phyloP scores from a whole-genome alignment of 2,113 vertebrate species.

The Cathartes aura region DNA sequence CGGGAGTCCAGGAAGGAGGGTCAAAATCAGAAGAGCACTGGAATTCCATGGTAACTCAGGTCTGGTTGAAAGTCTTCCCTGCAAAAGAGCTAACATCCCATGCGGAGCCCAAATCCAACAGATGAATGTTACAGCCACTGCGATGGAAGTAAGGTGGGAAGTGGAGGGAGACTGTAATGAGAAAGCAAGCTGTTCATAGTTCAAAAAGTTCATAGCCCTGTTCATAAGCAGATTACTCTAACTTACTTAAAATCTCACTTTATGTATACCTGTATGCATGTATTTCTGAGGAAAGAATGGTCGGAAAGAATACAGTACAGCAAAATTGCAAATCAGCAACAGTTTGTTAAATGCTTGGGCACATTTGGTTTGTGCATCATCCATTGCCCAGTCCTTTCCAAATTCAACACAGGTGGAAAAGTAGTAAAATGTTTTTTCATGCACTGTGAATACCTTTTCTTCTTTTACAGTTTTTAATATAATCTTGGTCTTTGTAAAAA shows the following conservation, averaged over 20 bases:
- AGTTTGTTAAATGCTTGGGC: neutral
- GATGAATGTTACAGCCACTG: neutral
- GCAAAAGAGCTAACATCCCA: neutral
- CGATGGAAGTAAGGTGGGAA: rapidly evolving
- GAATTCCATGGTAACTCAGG: neutral
- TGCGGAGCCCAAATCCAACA: neutral
- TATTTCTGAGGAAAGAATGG: neutral
- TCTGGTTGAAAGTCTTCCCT: neutral
- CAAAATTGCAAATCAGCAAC: neutral
- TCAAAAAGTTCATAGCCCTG: neutral
- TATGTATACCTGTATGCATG: neutral
- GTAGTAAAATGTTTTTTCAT: neutral
- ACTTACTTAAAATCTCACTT: neutral
- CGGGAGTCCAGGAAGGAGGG: neutral
- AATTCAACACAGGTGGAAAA: neutral
- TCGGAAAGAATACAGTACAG: neutral
- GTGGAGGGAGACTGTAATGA: neutral
- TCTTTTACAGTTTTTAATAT: neutral
- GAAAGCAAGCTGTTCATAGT: neutral
- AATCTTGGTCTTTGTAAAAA: neutral
- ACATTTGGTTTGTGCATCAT: neutral
- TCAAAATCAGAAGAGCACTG: neutral
- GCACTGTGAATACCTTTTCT: neutral
- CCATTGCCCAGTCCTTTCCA: neutral
- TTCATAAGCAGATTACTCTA: neutral